Evolutionary conservation across 2,888 invertebrate genomes (phyloP).

Genomic region (Apodemia duryi): DNA sequence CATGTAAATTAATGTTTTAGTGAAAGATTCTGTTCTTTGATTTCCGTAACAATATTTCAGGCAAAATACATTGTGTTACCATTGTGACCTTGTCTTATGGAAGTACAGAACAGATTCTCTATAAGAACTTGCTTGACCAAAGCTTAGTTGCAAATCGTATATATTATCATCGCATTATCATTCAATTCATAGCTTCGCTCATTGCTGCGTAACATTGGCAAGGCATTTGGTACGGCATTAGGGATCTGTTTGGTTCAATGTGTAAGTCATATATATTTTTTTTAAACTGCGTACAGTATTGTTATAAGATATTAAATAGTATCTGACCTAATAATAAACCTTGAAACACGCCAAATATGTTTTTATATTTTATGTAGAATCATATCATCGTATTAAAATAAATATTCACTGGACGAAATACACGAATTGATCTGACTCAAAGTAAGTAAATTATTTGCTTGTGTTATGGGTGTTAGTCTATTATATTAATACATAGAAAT

Average conservation of each 20-base stretch:
- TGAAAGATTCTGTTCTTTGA: not conserved
- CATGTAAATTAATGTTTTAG: not conserved
- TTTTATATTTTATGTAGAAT: not conserved
- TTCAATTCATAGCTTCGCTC: slow-evolving; percentile 38
- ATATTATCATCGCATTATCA: slow-evolving; percentile 40
- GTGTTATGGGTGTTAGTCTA: too few species aligned
- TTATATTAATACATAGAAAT: too few species aligned
- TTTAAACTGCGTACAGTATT: too few species aligned
- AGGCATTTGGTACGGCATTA: slow-evolving; percentile 45
- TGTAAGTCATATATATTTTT: not conserved
- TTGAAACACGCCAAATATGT: not conserved
- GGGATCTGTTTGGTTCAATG: slow-evolving; percentile 49
- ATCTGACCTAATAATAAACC: not conserved
- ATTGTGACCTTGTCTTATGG: not conserved
- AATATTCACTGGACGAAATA: too few species aligned
- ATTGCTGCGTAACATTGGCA: slow-evolving; percentile 49
- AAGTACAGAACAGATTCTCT: slow-evolving; percentile 10
- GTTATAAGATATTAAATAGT: not conserved
- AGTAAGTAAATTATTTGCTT: too few species aligned
- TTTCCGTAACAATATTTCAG: not conserved
- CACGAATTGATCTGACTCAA: too few species aligned
- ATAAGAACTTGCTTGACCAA: not conserved
- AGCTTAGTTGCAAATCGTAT: slow-evolving; percentile 28
- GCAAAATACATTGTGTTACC: not conserved
- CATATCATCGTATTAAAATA: too few species aligned